phyloP scores from a whole-genome alignment of 2,113 vertebrate genomes.

The Rhynchopsitta pachyrhyncha region DNA sequence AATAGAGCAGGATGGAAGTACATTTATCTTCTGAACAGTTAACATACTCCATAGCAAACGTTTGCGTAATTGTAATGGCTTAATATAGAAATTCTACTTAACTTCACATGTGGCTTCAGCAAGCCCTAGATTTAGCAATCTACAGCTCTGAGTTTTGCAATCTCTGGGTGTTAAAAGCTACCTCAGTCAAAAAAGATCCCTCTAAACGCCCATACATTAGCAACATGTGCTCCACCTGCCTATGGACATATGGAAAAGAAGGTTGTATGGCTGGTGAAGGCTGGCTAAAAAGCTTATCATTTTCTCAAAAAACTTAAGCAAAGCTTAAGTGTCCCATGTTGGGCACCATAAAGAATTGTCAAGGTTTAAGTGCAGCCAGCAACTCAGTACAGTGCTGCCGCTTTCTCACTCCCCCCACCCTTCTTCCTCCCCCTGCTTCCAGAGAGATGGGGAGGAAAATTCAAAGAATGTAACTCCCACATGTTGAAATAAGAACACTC shows the following conservation, averaged over 20 bases:
- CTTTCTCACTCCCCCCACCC: too few relatives aligned
- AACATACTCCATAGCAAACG: neutral
- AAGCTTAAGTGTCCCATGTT: neutral
- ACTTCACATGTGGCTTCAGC: neutral
- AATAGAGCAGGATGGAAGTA: neutral
- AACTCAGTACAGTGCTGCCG: too few relatives aligned
- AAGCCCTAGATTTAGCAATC: neutral
- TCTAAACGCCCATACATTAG: neutral
- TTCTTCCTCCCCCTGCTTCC: too few relatives aligned
- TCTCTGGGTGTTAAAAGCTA: neutral
- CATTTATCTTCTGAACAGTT: neutral
- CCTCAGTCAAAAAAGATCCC: neutral
- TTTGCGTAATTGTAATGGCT: neutral
- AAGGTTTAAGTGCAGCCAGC: too few relatives aligned
- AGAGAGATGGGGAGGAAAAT: too few relatives aligned
- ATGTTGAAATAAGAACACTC: too few relatives aligned
- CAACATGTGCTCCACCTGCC: rapidly evolving
- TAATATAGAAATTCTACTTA: neutral
- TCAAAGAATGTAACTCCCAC: too few relatives aligned
- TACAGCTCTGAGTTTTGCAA: neutral
- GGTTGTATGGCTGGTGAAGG: too few relatives aligned
- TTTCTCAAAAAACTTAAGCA: neutral
- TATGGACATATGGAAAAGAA: neutral
- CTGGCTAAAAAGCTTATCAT: neutral
- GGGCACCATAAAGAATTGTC: too few relatives aligned